Conservation (phyloP, 2,797 vertebrate genomes). For the Hapalemur alaotrensis region DNA sequence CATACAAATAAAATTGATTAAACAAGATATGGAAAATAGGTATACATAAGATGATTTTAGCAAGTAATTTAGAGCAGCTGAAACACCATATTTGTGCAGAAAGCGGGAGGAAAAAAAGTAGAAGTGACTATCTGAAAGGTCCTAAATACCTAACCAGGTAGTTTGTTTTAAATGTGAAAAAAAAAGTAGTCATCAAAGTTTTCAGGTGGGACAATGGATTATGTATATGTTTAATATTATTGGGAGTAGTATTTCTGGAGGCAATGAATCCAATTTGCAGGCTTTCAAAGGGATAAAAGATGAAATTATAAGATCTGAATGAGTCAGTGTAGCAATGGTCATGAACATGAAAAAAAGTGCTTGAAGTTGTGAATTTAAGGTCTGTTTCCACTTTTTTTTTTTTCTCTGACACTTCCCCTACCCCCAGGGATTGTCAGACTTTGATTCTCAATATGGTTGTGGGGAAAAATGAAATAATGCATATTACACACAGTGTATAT, state of each 20-base stretch:
- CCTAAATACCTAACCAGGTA: background rate
- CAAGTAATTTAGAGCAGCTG: background rate
- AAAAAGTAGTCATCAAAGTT: background rate
- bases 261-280: background rate
- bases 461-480: background rate
- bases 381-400: background rate
- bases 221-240: background rate
- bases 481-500: no score
- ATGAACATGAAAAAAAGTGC: background rate
- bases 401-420: background rate
- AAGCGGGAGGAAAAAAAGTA: background rate
- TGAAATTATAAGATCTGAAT: background rate
- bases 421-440: background rate
- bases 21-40: background rate
- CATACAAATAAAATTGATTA: background rate
- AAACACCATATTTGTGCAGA: background rate
- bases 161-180: background rate
- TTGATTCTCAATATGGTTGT: background rate
- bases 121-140: background rate
- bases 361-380: background rate
- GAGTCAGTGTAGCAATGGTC: fast-evolving
- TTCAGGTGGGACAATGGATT: background rate
- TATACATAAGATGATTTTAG: background rate
- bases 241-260: background rate
- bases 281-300: background rate